Evolutionary conservation across 2,113 vertebrate species (phyloP).

Genomic region (Cichladusa arquata): DNA sequence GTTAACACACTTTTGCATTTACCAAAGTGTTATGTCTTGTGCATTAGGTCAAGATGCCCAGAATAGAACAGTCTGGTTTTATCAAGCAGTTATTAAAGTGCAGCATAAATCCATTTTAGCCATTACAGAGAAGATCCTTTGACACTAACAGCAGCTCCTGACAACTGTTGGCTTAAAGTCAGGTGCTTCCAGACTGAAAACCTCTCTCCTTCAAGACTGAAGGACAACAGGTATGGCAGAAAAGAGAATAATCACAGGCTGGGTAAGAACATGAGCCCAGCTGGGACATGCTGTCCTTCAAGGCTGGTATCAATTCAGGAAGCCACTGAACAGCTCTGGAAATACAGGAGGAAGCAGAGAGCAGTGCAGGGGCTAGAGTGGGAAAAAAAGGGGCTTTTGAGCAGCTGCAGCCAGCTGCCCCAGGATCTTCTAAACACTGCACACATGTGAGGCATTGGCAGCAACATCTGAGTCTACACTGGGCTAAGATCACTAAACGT

Average conservation of each 20-base stretch:
- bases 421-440: neutral
- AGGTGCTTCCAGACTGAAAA: neutral
- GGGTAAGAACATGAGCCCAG: neutral
- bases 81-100: neutral
- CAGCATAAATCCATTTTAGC: neutral
- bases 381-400: neutral
- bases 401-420: neutral
- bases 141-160: neutral
- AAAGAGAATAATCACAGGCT: neutral
- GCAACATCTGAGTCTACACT: neutral
- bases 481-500: neutral
- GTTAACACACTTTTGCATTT: slow-evolving; percentile 1
- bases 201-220: neutral
- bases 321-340: neutral
- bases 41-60: neutral
- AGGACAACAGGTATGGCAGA: neutral
- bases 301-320: neutral
- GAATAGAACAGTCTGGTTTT: neutral
- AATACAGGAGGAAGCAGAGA: neutral
- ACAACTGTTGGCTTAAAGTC: neutral
- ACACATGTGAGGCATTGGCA: neutral
- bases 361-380: neutral
- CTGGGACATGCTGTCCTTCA: neutral
- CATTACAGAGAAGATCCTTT: neutral
- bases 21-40: neutral